These are phyloP conservation scores for Tarsius wallacei DNA, from an alignment of 2,797 vertebrate genomes.

Conservation along the genomic window DNA sequence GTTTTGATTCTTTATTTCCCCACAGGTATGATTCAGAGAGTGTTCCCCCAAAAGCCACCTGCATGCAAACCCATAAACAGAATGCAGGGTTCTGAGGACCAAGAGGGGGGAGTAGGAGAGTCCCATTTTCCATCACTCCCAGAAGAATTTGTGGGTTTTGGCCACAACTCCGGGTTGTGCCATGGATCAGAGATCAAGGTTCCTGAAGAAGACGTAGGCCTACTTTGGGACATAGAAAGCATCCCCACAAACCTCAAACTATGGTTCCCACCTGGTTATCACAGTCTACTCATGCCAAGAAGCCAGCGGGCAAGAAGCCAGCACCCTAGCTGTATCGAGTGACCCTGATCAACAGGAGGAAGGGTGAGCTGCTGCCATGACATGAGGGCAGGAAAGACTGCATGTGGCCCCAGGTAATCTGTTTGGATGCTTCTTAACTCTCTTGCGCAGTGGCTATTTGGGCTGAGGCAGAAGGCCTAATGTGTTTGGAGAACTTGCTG, in stretches of 20 bases:
- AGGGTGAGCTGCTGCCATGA: too few species aligned
- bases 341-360: background rate
- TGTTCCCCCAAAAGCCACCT: background rate
- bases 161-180: background rate
- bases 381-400: too few species aligned
- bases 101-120: background rate
- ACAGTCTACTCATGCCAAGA: background rate
- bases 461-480: too few species aligned
- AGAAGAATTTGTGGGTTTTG: background rate
- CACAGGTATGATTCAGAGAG: background rate
- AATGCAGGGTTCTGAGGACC: background rate
- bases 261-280: background rate
- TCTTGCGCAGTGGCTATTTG: background rate
- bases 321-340: background rate
- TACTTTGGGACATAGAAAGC: background rate
- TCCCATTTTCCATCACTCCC: background rate
- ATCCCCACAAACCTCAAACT: background rate
- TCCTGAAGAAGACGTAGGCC: background rate
- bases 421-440: background rate
- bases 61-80: background rate
- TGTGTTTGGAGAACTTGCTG: slow-evolving; percentile 75
- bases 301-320: background rate
- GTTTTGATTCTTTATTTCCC: background rate
- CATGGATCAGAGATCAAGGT: background rate
- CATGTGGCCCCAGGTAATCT: too few species aligned